Evolutionary conservation across 1,140 invertebrate species (phyloP).

Genomic region (Aleiodes sp.): DNA sequence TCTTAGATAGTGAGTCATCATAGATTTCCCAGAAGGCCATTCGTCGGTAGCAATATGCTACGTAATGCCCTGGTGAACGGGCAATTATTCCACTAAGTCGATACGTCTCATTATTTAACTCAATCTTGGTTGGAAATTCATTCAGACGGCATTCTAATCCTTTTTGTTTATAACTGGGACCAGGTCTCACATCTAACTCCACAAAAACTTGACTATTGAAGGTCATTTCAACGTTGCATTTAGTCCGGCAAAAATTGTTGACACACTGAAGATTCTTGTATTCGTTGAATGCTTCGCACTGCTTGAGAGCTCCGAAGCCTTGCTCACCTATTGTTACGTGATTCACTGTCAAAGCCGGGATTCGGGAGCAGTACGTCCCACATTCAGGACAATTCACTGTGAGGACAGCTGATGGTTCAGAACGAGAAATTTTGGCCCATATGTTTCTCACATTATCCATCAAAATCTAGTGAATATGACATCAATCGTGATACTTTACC

Average conservation of each 20-base stretch:
- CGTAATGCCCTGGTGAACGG: not conserved
- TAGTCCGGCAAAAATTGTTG: not conserved
- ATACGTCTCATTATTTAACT: not conserved
- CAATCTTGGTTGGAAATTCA: not conserved
- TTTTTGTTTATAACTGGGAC: not conserved
- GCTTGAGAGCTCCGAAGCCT: not conserved
- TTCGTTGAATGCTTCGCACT: not conserved
- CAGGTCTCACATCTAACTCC: not conserved
- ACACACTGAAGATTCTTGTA: not conserved
- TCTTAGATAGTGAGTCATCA: no score
- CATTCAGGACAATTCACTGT: not conserved
- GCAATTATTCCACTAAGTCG: not conserved
- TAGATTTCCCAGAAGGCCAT: not conserved
- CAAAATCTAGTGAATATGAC: not conserved
- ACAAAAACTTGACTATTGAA: not conserved
- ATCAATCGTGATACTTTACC: not conserved
- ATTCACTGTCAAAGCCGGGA: not conserved
- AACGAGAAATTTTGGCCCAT: not conserved
- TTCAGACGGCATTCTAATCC: not conserved
- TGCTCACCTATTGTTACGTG: not conserved
- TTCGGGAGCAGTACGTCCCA: not conserved
- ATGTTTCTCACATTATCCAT: not conserved
- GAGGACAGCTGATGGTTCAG: not conserved
- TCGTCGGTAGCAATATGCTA: not conserved
- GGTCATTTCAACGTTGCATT: not conserved